Conservation (phyloP, 37 sponge, comb jelly and placozoan species). For the Spongia lamella region DNA sequence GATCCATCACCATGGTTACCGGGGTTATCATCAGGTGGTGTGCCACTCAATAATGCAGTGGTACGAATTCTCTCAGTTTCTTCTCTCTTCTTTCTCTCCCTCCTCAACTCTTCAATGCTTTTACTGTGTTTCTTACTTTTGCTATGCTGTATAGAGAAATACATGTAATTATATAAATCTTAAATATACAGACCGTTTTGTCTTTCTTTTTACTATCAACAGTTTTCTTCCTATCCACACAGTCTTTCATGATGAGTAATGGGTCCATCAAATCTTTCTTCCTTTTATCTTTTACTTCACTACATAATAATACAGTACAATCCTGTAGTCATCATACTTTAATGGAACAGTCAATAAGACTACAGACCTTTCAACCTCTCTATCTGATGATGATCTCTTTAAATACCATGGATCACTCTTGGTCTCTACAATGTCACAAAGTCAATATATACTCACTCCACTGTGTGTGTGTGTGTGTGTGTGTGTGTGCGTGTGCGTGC, state of each 20-base stretch:
- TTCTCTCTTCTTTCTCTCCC: slow-evolving; percentile 70
- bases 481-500: background rate
- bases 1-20: no score
- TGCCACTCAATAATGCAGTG: slow-evolving; percentile 27
- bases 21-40: background rate
- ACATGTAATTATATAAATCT: no score
- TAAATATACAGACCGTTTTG: no score
- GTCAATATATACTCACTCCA: slow-evolving; percentile 36
- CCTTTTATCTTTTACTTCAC: slow-evolving; percentile 1
- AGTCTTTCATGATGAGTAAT: slow-evolving; percentile 57
- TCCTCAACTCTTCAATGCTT: slow-evolving; percentile 57
- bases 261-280: slow-evolving; percentile 74
- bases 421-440: no score
- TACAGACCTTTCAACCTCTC: background rate
- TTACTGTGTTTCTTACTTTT: slow-evolving; percentile 2
- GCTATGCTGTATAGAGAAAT: background rate
- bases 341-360: no score
- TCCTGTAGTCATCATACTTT: no score
- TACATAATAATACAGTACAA: no score
- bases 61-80: slow-evolving; percentile 49
- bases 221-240: slow-evolving; percentile 46
- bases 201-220: background rate
- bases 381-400: background rate
- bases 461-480: slow-evolving; percentile 3
- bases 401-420: slow-evolving; percentile 28